Evolutionary conservation across 1,140 invertebrate genomes (phyloP).

Genomic region (Anastrepha ludens): DNA sequence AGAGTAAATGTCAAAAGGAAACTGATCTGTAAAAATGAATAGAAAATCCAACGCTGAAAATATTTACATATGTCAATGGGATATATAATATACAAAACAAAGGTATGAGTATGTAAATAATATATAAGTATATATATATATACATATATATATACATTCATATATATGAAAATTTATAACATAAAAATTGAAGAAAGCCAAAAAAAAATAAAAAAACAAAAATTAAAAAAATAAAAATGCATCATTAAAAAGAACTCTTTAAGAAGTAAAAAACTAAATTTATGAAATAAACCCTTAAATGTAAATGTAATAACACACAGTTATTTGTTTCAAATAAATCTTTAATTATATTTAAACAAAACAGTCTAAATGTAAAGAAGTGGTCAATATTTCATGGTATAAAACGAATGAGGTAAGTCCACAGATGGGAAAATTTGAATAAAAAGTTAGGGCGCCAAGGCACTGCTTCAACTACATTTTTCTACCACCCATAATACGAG

Average conservation of each 20-base stretch:
- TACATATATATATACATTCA: neutral
- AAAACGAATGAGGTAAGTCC: neutral
- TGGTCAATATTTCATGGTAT: neutral
- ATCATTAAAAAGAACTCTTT: slow-evolving; percentile 62
- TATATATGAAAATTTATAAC: slow-evolving; percentile 53
- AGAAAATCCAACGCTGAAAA: slow-evolving; percentile 24
- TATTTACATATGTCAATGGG: slow-evolving; percentile 52
- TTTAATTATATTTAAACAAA: slow-evolving; percentile 73
- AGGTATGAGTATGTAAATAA: slow-evolving; percentile 51
- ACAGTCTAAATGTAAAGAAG: slow-evolving; percentile 52
- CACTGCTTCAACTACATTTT: too few relatives aligned
- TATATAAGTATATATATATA: neutral
- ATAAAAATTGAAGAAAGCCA: slow-evolving; percentile 56
- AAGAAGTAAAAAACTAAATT: slow-evolving; percentile 58
- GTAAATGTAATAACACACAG: slow-evolving; percentile 74
- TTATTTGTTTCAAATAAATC: slow-evolving; percentile 74
- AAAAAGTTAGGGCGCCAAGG: too few relatives aligned
- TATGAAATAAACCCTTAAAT: slow-evolving; percentile 63
- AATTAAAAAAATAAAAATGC: slow-evolving; percentile 60
- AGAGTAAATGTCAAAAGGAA: slow-evolving; percentile 31
- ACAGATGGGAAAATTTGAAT: too few relatives aligned
- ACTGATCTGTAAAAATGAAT: neutral
- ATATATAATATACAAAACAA: slow-evolving; percentile 17
- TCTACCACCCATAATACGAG: too few relatives aligned
- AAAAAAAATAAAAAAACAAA: slow-evolving; percentile 61